These are phyloP conservation scores for Diploptera punctata DNA, from an alignment of 2,888 invertebrate species.

Conservation along the genomic window DNA sequence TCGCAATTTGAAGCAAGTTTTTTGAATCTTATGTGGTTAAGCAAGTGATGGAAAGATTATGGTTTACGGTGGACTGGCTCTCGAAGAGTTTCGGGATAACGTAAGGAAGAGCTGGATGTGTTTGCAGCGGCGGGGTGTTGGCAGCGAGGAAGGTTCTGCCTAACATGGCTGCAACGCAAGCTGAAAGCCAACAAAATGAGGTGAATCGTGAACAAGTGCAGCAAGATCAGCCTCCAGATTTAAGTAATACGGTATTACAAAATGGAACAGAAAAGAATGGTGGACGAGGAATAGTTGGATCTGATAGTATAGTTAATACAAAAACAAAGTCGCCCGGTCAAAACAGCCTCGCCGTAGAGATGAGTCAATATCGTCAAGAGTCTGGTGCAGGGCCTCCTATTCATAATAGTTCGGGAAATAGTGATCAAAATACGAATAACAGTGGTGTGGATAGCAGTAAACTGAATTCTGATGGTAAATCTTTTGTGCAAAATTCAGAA, in stretches of 20 bases:
- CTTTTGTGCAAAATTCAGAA: conserved; percentile 47
- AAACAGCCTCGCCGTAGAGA: conserved; percentile 62
- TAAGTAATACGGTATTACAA: conserved; percentile 70
- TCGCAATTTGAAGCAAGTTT: conserved; percentile 42
- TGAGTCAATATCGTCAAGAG: conserved; percentile 76
- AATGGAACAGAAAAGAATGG: conserved; percentile 79
- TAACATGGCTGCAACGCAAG: conserved; percentile 87
- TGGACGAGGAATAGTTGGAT: conserved; percentile 61
- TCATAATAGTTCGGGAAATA: conserved; percentile 47
- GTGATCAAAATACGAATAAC: conserved; percentile 48
- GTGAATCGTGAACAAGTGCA: conserved; percentile 70
- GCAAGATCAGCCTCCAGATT: conserved; percentile 70
- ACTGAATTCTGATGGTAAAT: conserved; percentile 48
- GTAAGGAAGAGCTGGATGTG: conserved; percentile 55
- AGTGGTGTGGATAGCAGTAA: conserved; percentile 47
- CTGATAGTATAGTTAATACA: conserved; percentile 65
- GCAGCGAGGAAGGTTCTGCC: conserved; percentile 59
- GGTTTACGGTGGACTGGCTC: conserved; percentile 44
- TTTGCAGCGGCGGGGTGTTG: conserved; percentile 67
- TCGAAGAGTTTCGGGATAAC: conserved; percentile 50
- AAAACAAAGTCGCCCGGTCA: conserved; percentile 68
- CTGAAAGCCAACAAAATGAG: conserved; percentile 82
- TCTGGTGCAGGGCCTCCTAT: conserved; percentile 62
- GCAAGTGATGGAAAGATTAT: conserved; percentile 49
- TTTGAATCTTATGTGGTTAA: conserved; percentile 40